phyloP scores from a whole-genome alignment of 2,888 invertebrate species.

The Hirtodrosophila confusa region DNA sequence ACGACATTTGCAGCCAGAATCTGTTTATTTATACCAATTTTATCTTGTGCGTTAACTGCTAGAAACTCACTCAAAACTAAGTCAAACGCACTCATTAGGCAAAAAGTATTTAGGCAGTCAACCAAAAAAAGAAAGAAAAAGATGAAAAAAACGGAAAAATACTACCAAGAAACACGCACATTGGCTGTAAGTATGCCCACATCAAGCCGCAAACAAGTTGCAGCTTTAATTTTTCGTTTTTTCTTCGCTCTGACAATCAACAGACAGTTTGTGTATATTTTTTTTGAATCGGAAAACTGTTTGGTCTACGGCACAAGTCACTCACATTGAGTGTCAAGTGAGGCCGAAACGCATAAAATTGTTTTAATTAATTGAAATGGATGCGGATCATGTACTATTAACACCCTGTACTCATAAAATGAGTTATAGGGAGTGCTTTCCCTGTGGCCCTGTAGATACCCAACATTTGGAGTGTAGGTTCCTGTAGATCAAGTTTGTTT shows the following conservation, averaged over 20 bases:
- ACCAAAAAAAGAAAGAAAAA: slow-evolving; percentile 4
- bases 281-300: slow-evolving; percentile 19
- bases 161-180: slow-evolving; percentile 37
- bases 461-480: too few species aligned
- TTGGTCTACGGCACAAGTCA: slow-evolving; percentile 34
- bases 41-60: slow-evolving; percentile 21
- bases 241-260: slow-evolving; percentile 5
- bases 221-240: not conserved
- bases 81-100: slow-evolving; percentile 70
- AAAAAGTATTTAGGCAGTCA: slow-evolving; percentile 57
- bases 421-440: too few species aligned
- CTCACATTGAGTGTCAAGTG: slow-evolving; percentile 45
- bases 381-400: slow-evolving; percentile 10
- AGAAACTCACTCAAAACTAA: slow-evolving; percentile 67
- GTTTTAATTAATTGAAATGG: slow-evolving; percentile 31
- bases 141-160: slow-evolving; percentile 6
- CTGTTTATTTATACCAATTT: slow-evolving; percentile 68
- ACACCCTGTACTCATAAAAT: not conserved
- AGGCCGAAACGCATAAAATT: slow-evolving; percentile 16
- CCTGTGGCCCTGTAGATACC: too few species aligned
- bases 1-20: slow-evolving; percentile 54
- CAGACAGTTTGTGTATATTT: slow-evolving; percentile 15
- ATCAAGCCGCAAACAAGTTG: slow-evolving; percentile 65
- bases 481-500: too few species aligned
- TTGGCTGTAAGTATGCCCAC: slow-evolving; percentile 59